phyloP scores from a whole-genome alignment of 1,140 invertebrate genomes.

The Anastatus disparis region DNA sequence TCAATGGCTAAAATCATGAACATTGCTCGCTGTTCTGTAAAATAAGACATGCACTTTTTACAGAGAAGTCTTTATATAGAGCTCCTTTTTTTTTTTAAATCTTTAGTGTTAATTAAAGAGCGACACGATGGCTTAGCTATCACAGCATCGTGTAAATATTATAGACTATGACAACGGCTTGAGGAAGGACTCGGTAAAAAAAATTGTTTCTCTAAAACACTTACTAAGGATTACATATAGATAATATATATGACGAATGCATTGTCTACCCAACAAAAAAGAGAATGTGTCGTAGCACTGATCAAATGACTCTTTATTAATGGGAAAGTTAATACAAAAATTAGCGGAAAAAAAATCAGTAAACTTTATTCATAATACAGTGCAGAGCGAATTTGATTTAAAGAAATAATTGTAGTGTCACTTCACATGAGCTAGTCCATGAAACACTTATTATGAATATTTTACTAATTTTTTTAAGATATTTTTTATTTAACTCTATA shows the following conservation, averaged over 20 bases:
- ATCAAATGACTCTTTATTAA: conserved; percentile 7
- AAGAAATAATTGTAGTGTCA: neutral
- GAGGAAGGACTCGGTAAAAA: conserved; percentile 40
- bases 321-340: conserved; percentile 14
- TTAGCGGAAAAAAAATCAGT: conserved; percentile 18
- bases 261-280: conserved; percentile 31
- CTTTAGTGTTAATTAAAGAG: conserved; percentile 30
- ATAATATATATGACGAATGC: conserved; percentile 20
- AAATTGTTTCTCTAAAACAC: conserved; percentile 39
- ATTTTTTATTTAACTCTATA: conserved; percentile 31
- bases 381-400: conserved; percentile 1
- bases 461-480: conserved; percentile 24
- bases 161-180: conserved; percentile 35
- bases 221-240: conserved; percentile 33
- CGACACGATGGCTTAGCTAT: conserved; percentile 16
- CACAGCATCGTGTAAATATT: conserved; percentile 34
- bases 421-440: neutral
- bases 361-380: conserved; percentile 13
- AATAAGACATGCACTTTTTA: conserved; percentile 40
- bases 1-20: conserved; percentile 50
- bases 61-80: conserved; percentile 18
- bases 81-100: conserved; percentile 1
- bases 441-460: conserved; percentile 9
- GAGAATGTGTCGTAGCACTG: conserved; percentile 9
- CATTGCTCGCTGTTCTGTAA: conserved; percentile 47